These are phyloP conservation scores for Crioceris asparagi DNA, from an alignment of 2,888 invertebrate species.

Conservation along the genomic window DNA sequence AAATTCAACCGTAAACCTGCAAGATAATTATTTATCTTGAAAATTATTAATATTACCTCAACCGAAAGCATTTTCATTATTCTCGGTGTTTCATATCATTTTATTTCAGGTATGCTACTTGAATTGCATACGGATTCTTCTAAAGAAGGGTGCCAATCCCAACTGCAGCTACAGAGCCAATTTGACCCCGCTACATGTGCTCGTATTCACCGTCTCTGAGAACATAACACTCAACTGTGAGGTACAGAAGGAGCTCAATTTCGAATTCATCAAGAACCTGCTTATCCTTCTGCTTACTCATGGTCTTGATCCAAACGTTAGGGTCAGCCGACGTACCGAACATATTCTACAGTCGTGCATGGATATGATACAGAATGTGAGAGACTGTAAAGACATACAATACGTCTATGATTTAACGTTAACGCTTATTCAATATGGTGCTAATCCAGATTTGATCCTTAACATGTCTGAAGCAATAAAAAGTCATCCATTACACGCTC, in stretches of 20 bases:
- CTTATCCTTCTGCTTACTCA: constrained; percentile 53
- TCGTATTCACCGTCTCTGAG: constrained; percentile 60
- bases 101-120: constrained; percentile 54
- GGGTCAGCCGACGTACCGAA: constrained; percentile 49
- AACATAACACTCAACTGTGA: constrained; percentile 58
- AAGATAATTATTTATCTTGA: no score
- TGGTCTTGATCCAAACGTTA: constrained; percentile 55
- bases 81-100: no score
- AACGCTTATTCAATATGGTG: constrained; percentile 62
- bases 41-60: no score
- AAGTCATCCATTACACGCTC: constrained; percentile 32
- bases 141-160: constrained; percentile 61
- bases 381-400: constrained; percentile 54
- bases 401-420: constrained; percentile 59
- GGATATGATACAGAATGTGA: constrained; percentile 59
- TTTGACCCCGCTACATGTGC: constrained; percentile 56
- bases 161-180: constrained; percentile 60
- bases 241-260: constrained; percentile 54
- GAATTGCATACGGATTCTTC: constrained; percentile 56
- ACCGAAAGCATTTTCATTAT: no score
- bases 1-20: no score
- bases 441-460: constrained; percentile 58
- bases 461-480: constrained; percentile 39
- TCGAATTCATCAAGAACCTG: constrained; percentile 60
- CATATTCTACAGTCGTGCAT: constrained; percentile 60